Evolutionary conservation across 2,797 vertebrate species (phyloP), one percentile per base, ranked within the genome.

Genomic region (Lagocephalus sceleratus): DNA sequence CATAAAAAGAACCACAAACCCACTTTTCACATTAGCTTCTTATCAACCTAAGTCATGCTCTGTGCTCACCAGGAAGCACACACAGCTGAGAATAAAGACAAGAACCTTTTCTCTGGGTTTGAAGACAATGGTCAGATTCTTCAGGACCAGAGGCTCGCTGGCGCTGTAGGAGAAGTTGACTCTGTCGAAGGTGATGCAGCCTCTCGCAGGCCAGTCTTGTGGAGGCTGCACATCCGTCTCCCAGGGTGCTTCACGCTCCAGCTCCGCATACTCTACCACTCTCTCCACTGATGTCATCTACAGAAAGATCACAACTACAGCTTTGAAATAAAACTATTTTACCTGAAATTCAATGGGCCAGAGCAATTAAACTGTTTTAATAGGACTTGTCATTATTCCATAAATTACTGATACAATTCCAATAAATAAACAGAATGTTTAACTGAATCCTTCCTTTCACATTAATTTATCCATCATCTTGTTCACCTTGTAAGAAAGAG

Each of bases 271-370:
- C 48, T 99, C 96, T 35, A 95, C 85, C 63, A 98, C 94, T 73
- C 95, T 87, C 84, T 98, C 95, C 55, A 96, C 96, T 0, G 95
- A 98, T 23, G 94, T 97, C 95, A 99, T 90, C 89, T 88, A 41
- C 6, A 42, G 40, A 8, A 19, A 19, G 40, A 10, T 35, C 32
- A 35, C 3, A 35, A 16, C 20, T 15, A 11, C 19, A 19, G 16
- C 17, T 38, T 7, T 9, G 14, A 38, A 10, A 44, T 39, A 16
- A 25, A 19, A n/a, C 8, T 57, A 5, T 41, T 41, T 16, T 41
- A 5, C 26, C 11, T 29, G 8, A 29, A 29, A 29, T 29, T 29
- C 26, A 29, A 29, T 9, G 26, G 26, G 8, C 26, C 8, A 10
- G 26, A 29, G 32, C 14, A 35, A 14, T 35, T 35, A 3, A 4